These are phyloP conservation scores for Gambusia yucatana DNA, from an alignment of 2,797 vertebrate genomes.

Conservation along the genomic window DNA sequence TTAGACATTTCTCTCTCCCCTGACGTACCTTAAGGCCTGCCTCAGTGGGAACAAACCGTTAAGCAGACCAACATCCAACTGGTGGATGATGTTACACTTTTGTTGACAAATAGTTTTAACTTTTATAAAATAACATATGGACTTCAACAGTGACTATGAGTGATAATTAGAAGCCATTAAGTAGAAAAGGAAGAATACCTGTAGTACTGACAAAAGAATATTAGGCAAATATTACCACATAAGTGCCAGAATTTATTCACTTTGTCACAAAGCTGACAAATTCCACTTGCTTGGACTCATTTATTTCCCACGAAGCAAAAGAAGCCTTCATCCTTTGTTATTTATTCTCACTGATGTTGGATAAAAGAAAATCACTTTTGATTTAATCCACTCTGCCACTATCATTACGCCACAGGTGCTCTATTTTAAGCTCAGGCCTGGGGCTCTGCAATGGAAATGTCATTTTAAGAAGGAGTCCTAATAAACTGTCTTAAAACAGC, in stretches of 20 bases:
- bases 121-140: background rate
- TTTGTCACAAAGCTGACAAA: background rate
- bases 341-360: constrained; percentile 20
- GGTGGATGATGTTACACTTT: background rate
- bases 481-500: constrained; percentile 26
- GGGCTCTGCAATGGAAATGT: constrained; percentile 33
- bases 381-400: constrained; percentile 32
- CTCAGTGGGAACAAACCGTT: background rate
- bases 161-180: background rate
- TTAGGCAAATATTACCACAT: background rate
- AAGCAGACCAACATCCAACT: too few species aligned
- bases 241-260: too few species aligned
- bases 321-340: background rate
- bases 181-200: background rate
- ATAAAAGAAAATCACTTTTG: constrained; percentile 24
- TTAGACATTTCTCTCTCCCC: background rate
- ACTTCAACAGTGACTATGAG: background rate
- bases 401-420: constrained; percentile 29
- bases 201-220: background rate
- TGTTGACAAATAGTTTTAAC: background rate
- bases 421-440: constrained; percentile 28
- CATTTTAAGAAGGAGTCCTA: constrained; percentile 33
- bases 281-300: background rate
- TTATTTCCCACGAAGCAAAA: constrained; percentile 16
- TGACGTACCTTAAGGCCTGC: background rate